Evolutionary conservation across 1,140 invertebrate genomes (phyloP).

Genomic region (Diabrotica undecimpunctata): DNA sequence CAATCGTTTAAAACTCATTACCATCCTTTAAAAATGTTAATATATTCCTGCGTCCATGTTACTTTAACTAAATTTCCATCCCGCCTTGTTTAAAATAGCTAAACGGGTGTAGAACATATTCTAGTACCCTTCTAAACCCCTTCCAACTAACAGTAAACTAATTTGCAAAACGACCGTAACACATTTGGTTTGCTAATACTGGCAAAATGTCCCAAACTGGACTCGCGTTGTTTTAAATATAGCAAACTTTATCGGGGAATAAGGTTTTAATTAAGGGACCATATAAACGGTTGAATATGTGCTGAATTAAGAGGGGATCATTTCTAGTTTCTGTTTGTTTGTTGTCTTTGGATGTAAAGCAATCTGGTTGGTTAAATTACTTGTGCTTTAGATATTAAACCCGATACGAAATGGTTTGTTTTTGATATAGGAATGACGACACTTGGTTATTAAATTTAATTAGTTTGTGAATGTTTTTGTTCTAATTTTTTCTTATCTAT

Average conservation of each 20-base stretch:
- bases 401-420: no score
- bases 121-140: constrained; percentile 17
- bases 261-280: constrained; percentile 20
- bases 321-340: not conserved
- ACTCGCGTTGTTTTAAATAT: constrained; percentile 20
- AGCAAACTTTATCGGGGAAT: constrained; percentile 17
- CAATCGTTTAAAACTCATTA: not conserved
- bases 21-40: not conserved
- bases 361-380: no score
- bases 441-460: no score
- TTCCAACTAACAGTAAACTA: constrained; percentile 20
- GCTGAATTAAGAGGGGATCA: constrained; percentile 6
- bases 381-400: no score
- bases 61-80: constrained; percentile 7
- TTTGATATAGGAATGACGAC: no score
- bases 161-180: constrained; percentile 17
- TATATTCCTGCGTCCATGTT: constrained; percentile 6
- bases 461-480: no score
- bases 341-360: no score
- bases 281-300: constrained; percentile 15
- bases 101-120: constrained; percentile 12
- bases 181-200: constrained; percentile 21
- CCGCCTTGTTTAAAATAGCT: constrained; percentile 13
- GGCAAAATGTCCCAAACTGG: constrained; percentile 15
- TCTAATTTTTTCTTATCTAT: no score